Base-by-base conservation (phyloP, 1,140 invertebrate species). In the Drosophila varians region DNA sequence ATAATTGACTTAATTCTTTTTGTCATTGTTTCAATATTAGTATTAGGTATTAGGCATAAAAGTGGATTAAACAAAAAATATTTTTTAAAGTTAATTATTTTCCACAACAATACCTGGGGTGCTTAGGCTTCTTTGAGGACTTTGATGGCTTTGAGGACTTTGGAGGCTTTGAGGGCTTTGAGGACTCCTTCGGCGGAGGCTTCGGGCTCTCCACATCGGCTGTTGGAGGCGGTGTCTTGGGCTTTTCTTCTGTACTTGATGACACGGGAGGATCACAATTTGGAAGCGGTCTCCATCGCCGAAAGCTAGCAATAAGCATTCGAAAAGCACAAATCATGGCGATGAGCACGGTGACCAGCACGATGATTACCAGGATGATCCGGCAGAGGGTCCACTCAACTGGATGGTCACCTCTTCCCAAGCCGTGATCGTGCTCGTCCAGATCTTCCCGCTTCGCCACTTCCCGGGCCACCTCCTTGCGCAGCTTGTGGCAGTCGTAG, bases 401-500 rank as follows among this genome's bases (percentile, higher is more conserved):
- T 3, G 18, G 2, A 11, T 21, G 23, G n/a, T 12, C 11, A 42
- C 14, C 38, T 7, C 9, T 8, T 3, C 14, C 16, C 38, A 42
- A 16, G 0, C 6, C 25, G 11, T 4, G 9, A 38, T 47, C 16
- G n/a, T 21, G 14, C 0, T 31, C 34, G 9, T 54, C n/a, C 36
- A 5, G 8, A 5, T 38, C 11, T 6, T 38, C 26, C 1, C 19
- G 4, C 7, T 38, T 38, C 1, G 7, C 16, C 2, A 66, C 19
- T 12, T 64, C 40, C 3, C 18, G 53, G 4, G 53, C 52, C 6
- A 84, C 54, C n/a, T 62, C 52, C 7, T 64, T 54, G 9, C 47
- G 48, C n/a, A 84, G 42, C 11, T 58, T 62, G 43, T 75, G 53
- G 38, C 79, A 84, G 12, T 84, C 74, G 21, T 45, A 52, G 31